These are phyloP conservation scores for Pogonocichla stellata DNA, from an alignment of 2,113 vertebrate genomes.

Conservation along the genomic window DNA sequence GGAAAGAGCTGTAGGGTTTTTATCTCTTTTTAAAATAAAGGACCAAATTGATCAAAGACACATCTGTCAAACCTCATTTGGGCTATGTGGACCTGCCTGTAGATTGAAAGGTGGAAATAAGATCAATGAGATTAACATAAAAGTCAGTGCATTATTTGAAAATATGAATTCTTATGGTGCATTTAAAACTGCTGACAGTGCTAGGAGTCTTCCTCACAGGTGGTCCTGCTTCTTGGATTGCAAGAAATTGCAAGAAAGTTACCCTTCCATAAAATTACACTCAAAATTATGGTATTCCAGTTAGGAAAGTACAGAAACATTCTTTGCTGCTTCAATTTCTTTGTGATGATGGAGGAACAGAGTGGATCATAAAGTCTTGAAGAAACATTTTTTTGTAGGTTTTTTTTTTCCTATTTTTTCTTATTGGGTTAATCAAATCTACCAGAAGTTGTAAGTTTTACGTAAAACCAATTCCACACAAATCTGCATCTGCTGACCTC, in stretches of 20 bases:
- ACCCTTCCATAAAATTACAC: neutral
- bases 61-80: neutral
- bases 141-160: neutral
- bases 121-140: neutral
- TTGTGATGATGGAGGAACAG: fast-evolving
- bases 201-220: neutral
- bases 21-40: neutral
- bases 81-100: neutral
- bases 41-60: neutral
- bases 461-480: neutral
- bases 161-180: neutral
- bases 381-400: neutral
- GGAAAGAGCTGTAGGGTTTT: neutral
- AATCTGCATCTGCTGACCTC: neutral
- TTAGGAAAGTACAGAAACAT: neutral
- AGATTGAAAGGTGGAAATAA: neutral
- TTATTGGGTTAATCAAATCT: neutral
- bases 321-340: neutral
- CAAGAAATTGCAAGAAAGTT: neutral
- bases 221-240: neutral
- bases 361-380: neutral
- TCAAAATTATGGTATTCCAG: neutral
- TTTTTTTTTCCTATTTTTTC: neutral
- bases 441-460: neutral
- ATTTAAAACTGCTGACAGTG: neutral